Conservation (phyloP, 2,888 invertebrate genomes). For the Papilio elwesi region DNA sequence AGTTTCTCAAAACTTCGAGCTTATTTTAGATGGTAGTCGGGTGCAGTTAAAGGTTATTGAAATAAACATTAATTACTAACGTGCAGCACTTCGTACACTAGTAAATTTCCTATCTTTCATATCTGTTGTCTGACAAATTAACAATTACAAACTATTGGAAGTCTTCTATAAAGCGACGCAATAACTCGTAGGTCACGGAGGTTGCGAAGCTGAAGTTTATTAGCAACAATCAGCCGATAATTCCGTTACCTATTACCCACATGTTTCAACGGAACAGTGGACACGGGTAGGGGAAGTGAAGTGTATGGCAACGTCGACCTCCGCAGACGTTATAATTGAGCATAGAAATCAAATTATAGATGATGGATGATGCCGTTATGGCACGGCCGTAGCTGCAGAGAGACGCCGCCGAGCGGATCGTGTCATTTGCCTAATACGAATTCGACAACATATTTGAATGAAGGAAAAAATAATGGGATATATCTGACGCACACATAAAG, state of each 20-base stretch:
- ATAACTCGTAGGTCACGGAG: slow-evolving; percentile 23
- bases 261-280: slow-evolving; percentile 55
- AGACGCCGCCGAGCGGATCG: slow-evolving; percentile 72
- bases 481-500: slow-evolving; percentile 29
- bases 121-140: slow-evolving; percentile 3
- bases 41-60: not conserved
- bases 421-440: slow-evolving; percentile 78
- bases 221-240: slow-evolving; percentile 37
- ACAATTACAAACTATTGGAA: slow-evolving; percentile 18
- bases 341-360: slow-evolving; percentile 84
- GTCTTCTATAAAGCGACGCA: slow-evolving; percentile 11
- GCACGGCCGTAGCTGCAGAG: slow-evolving; percentile 80
- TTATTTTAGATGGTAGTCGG: slow-evolving; percentile 6
- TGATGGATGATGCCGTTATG: slow-evolving; percentile 83
- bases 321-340: slow-evolving; percentile 83
- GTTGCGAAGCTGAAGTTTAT: slow-evolving; percentile 27
- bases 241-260: slow-evolving; percentile 36
- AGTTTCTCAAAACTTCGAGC: not conserved
- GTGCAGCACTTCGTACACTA: slow-evolving; percentile 7
- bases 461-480: slow-evolving; percentile 41
- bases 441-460: slow-evolving; percentile 67
- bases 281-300: slow-evolving; percentile 65
- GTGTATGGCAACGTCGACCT: slow-evolving; percentile 70
- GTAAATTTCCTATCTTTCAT: slow-evolving; percentile 20
- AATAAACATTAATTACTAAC: slow-evolving; percentile 19